Base-by-base conservation (phyloP, 2,888 invertebrate species). In the Callimorpha dominula region DNA sequence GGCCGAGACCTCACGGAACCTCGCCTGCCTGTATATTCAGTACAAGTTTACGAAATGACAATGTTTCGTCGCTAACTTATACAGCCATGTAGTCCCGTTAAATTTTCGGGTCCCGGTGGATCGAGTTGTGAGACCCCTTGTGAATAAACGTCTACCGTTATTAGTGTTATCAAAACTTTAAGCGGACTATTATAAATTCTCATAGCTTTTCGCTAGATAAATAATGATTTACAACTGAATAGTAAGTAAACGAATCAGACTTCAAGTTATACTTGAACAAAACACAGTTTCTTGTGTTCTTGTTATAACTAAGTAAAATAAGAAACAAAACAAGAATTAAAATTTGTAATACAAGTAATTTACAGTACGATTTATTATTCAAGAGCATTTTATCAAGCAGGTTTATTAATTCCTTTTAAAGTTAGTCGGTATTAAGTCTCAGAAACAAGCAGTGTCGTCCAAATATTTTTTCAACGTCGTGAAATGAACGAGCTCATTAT, bases 1-100 rank as follows among this genome's bases (percentile, higher is more conserved):
- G 92, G 92, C 92, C 90, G 86, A 91, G 91, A 89, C 92, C 90
- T 90, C 82, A 82, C 82, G 86, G 88, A 87, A 85, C 86, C 83
- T 76, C 80, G 74, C 68, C 68, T 81, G 66, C 68, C 57, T 65
- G 62, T 75, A 72, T 69, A 71, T 72, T 75, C 74, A 69, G 83
- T 86, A 86, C 82, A 89, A 91, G 86, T 91, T 91, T 88, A 84
- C 84, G 81, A 88, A 88, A 86, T 85, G 82, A 77, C 81, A 83
- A 83, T 82, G 79, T 80, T 74, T 72, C 75, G 76, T 80, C 76
- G 78, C 82, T 84, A 89, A 88, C 81, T 88, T 87, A 82, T 85
- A 83, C 79, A 73, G 70, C 70, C 72, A 74, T 81, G 78, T 79
- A 85, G 78, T 70, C 78, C 79, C 81, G 84, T 85, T 85, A 88